A percentile compares a stretch with the other conserved stretches of the same genome.
These are phyloP conservation scores for Yoshiicerus persimilis DNA, from an alignment of 1,140 invertebrate genomes.

Conservation along the genomic window DNA sequence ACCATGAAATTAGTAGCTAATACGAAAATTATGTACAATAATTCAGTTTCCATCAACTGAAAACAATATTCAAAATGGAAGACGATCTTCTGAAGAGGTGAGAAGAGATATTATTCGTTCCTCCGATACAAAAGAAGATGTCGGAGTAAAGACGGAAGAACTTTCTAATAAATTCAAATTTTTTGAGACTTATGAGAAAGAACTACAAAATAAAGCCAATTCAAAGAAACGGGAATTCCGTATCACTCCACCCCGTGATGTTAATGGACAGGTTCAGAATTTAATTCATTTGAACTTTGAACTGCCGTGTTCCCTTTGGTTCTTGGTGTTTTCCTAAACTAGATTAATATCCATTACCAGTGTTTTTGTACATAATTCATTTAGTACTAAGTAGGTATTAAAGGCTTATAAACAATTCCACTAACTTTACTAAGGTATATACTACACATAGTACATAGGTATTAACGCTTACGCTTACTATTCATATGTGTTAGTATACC, in stretches of 20 bases:
- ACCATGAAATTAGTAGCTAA: background rate
- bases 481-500: too few relatives aligned
- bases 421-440: background rate
- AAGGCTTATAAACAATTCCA: background rate
- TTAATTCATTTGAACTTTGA: background rate
- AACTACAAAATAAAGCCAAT: slow-evolving; percentile 60
- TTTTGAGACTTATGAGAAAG: slow-evolving; percentile 76
- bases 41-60: background rate
- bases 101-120: slow-evolving; percentile 70
- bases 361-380: background rate
- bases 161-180: slow-evolving; percentile 84
- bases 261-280: slow-evolving; percentile 56
- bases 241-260: slow-evolving; percentile 79
- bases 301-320: background rate
- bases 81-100: background rate
- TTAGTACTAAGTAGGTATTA: background rate
- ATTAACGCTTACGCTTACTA: too few relatives aligned
- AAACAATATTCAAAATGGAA: background rate
- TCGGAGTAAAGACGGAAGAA: slow-evolving; percentile 72
- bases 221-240: slow-evolving; percentile 70
- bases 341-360: background rate
- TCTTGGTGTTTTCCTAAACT: background rate
- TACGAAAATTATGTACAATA: background rate
- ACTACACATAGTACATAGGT: too few relatives aligned
- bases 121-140: slow-evolving; percentile 69